A percentile compares a stretch with the other conserved stretches of the same genome.
These are phyloP conservation scores for Quadriops clusia DNA, from an alignment of 2,888 invertebrate genomes.

Conservation along the genomic window DNA sequence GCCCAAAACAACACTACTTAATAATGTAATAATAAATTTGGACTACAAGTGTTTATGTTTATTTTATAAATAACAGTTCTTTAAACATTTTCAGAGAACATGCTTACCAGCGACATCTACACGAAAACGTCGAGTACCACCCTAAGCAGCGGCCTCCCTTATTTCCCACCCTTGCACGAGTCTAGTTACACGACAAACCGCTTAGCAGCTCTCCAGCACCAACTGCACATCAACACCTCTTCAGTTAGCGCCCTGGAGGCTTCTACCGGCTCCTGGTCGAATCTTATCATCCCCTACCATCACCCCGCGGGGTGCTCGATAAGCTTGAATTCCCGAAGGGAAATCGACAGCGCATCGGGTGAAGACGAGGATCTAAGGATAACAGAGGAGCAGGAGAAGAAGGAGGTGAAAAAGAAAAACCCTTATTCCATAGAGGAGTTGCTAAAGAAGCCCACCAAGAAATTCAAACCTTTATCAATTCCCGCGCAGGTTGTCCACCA, in stretches of 20 bases:
- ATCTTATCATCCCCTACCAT: constrained; percentile 46
- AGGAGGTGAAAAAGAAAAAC: constrained; percentile 51
- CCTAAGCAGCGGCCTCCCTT: constrained; percentile 20
- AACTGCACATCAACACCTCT: constrained; percentile 41
- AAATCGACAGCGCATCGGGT: constrained; percentile 14
- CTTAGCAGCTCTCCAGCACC: constrained; percentile 42
- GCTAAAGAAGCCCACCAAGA: constrained; percentile 66
- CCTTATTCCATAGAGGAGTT: constrained; percentile 83
- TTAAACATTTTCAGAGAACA: constrained; percentile 7
- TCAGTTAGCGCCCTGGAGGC: constrained; percentile 31
- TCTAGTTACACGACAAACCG: constrained; percentile 33
- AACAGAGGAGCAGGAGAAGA: constrained; percentile 21
- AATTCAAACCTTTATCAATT: constrained; percentile 29
- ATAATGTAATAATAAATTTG: no score
- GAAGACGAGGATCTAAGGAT: constrained; percentile 20
- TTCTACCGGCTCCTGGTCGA: constrained; percentile 38
- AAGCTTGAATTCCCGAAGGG: constrained; percentile 9
- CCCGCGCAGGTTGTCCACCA: constrained; percentile 18
- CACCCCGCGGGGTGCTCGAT: constrained; percentile 28
- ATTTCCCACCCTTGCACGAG: constrained; percentile 26
- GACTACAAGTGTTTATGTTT: no score
- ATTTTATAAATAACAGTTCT: constrained; percentile 2
- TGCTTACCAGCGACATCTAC: constrained; percentile 27
- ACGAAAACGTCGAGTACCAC: constrained; percentile 21
- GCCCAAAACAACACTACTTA: no score